Conservation (phyloP, 1,140 invertebrate genomes). For the Ceratosolen solmsi region DNA sequence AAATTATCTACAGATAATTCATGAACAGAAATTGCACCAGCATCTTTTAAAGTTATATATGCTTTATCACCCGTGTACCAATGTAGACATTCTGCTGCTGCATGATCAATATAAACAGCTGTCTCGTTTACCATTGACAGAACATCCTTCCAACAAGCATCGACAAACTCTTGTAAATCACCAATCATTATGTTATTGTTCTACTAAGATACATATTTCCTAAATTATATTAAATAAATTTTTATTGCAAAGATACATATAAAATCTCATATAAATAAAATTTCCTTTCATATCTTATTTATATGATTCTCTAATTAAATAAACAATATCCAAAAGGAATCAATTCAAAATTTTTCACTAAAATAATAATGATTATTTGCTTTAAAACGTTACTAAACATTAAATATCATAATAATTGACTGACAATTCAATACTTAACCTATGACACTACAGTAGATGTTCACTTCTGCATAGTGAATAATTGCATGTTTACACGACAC, state of each 20-base stretch:
- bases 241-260: neutral
- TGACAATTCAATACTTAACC: no score
- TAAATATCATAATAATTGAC: no score
- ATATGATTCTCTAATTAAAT: neutral
- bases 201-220: neutral
- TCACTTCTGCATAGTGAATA: no score
- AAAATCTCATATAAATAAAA: neutral
- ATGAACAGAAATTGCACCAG: conserved; percentile 74
- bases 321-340: neutral
- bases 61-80: conserved; percentile 75
- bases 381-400: no score
- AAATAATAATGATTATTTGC: neutral
- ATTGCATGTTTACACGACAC: no score
- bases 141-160: conserved; percentile 71
- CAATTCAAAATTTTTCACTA: no score
- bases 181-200: conserved; percentile 44
- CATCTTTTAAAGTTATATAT: conserved; percentile 68
- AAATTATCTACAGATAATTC: conserved; percentile 74
- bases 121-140: conserved; percentile 70
- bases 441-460: no score
- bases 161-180: conserved; percentile 56
- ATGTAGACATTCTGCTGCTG: conserved; percentile 75
- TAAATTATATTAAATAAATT: neutral
- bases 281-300: neutral
- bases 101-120: conserved; percentile 75